Conservation (phyloP, 2,888 invertebrate species). For the Invenusta paracnida region DNA sequence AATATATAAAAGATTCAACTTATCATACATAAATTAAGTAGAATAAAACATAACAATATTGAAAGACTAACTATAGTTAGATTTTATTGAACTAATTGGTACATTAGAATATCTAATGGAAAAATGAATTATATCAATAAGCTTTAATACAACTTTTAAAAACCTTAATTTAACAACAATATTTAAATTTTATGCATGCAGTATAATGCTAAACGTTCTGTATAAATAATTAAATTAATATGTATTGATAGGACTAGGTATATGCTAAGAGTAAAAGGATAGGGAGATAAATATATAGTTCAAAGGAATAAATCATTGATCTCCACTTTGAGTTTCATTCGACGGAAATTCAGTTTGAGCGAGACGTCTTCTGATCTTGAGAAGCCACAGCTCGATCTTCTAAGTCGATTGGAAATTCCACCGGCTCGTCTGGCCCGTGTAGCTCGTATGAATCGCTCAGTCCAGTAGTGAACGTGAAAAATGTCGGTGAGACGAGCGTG, state of each 20-base stretch:
- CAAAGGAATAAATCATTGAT: slow-evolving; percentile 24
- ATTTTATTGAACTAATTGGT: no score
- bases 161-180: not conserved
- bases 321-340: slow-evolving; percentile 36
- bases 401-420: not conserved
- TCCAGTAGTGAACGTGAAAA: slow-evolving; percentile 40
- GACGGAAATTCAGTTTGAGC: slow-evolving; percentile 40
- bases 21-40: no score
- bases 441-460: slow-evolving; percentile 34
- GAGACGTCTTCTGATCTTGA: slow-evolving; percentile 39
- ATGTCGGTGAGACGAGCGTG: slow-evolving; percentile 28
- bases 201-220: no score
- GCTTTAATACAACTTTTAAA: not conserved
- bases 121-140: not conserved
- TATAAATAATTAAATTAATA: no score
- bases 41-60: no score
- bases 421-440: not conserved
- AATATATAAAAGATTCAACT: no score
- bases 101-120: no score
- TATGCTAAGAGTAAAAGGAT: no score
- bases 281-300: not conserved
- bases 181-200: not conserved
- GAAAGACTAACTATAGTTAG: no score
- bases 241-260: no score
- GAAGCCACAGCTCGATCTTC: not conserved